Evolutionary conservation across 2,113 vertebrate species (phyloP).

Genomic region (Tamias sibiricus): DNA sequence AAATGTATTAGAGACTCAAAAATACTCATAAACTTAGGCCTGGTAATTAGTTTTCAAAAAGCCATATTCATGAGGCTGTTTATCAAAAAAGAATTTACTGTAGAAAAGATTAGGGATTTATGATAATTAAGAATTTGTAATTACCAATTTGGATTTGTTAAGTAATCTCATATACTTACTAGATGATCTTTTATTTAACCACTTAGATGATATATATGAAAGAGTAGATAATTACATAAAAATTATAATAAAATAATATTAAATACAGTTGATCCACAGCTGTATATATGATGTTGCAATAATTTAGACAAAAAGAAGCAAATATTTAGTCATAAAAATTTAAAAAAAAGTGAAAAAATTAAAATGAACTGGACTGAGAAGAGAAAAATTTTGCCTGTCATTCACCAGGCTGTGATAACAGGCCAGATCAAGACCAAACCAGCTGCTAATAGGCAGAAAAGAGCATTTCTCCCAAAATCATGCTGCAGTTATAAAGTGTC

Average conservation of each 20-base stretch:
- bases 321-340: background rate
- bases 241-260: background rate
- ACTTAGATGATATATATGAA: background rate
- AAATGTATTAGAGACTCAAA: conserved; percentile 5
- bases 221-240: background rate
- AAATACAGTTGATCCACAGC: background rate
- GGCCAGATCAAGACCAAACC: background rate
- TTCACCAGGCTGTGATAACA: background rate
- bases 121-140: background rate
- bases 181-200: background rate
- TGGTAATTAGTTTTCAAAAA: background rate
- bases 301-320: background rate
- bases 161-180: background rate
- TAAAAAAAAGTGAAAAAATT: too few species aligned
- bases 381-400: background rate
- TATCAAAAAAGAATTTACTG: background rate
- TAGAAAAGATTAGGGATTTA: background rate
- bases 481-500: background rate
- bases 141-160: background rate
- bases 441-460: background rate
- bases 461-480: background rate
- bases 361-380: background rate
- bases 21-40: background rate
- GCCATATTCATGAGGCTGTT: background rate
- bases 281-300: background rate